Evolutionary conservation across 2,797 vertebrate species (phyloP).

Genomic region (Hippopotamyrus pictus): DNA sequence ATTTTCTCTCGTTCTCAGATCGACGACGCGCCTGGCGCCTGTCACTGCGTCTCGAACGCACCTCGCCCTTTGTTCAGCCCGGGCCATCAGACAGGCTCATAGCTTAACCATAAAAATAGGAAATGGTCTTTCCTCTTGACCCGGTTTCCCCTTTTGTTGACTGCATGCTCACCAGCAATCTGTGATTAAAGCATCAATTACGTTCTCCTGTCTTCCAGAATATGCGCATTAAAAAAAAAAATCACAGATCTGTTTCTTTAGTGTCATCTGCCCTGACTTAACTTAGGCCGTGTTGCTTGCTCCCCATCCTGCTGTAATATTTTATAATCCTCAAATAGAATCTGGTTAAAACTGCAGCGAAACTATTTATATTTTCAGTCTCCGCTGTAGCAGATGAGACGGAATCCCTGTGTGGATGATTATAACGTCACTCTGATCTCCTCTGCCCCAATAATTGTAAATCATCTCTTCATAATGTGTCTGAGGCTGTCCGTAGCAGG

Average conservation of each 20-base stretch:
- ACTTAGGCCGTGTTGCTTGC: slow-evolving; percentile 38
- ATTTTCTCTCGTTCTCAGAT: not conserved
- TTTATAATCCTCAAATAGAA: slow-evolving; percentile 66
- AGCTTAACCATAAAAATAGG: not conserved
- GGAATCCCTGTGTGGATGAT: slow-evolving; percentile 85
- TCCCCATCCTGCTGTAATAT: slow-evolving; percentile 43
- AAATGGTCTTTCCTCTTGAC: not conserved
- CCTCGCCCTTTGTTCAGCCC: not conserved
- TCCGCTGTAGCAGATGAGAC: slow-evolving; percentile 81
- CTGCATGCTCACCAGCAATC: not conserved
- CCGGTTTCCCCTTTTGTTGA: not conserved
- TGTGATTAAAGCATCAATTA: slow-evolving; percentile 27
- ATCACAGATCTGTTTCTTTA: slow-evolving; percentile 27
- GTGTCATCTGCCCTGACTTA: slow-evolving; percentile 34
- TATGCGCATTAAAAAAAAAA: slow-evolving; percentile 15
- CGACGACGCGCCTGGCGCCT: not conserved
- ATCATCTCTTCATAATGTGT: slow-evolving; percentile 93
- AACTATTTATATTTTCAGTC: slow-evolving; percentile 73
- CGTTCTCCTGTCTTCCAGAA: slow-evolving; percentile 30
- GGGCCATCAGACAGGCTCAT: not conserved
- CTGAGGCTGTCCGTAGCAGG: slow-evolving; percentile 88
- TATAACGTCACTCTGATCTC: slow-evolving; percentile 94
- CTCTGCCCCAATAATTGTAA: slow-evolving; percentile 92
- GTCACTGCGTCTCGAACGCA: not conserved
- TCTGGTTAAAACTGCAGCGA: slow-evolving; percentile 64